phyloP scores from a whole-genome alignment of 2,888 invertebrate genomes.

The Dione vanillae region DNA sequence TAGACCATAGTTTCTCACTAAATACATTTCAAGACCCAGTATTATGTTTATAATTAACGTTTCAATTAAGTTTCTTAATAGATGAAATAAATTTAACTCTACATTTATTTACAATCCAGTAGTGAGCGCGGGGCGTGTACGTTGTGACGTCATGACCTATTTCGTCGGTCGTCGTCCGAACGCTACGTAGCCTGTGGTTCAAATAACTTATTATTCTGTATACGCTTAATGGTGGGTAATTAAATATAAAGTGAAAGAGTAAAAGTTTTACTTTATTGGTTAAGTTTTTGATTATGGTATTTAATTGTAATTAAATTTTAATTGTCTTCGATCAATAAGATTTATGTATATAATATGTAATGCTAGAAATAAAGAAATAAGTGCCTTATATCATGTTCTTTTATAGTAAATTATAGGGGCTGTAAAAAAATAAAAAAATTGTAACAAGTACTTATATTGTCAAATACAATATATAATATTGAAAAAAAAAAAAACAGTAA shows the following conservation, averaged over 20 bases:
- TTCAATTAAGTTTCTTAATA: slow-evolving; percentile 24
- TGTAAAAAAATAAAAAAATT: too few relatives aligned
- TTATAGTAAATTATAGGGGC: too few relatives aligned
- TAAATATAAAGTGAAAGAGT: neutral
- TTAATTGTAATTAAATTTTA: neutral
- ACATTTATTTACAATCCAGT: slow-evolving; percentile 31
- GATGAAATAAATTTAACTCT: slow-evolving; percentile 23
- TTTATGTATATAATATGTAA: too few relatives aligned
- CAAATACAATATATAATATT: too few relatives aligned
- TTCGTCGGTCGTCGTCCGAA: slow-evolving; percentile 47
- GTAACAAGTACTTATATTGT: too few relatives aligned
- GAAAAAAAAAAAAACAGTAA: too few relatives aligned
- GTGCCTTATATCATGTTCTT: too few relatives aligned
- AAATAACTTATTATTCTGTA: slow-evolving; percentile 18
- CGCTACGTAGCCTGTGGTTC: slow-evolving; percentile 25
- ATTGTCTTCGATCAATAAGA: too few relatives aligned
- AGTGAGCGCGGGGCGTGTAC: slow-evolving; percentile 44
- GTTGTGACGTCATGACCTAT: slow-evolving; percentile 50
- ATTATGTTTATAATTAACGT: slow-evolving; percentile 10
- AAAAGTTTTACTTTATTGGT: neutral
- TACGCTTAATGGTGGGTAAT: neutral
- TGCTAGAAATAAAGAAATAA: too few relatives aligned
- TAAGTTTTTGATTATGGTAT: neutral
- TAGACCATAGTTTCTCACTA: neutral
- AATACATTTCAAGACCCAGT: neutral